Base-by-base conservation (phyloP, 2,888 invertebrate species). In the Cerastis leucographa region DNA sequence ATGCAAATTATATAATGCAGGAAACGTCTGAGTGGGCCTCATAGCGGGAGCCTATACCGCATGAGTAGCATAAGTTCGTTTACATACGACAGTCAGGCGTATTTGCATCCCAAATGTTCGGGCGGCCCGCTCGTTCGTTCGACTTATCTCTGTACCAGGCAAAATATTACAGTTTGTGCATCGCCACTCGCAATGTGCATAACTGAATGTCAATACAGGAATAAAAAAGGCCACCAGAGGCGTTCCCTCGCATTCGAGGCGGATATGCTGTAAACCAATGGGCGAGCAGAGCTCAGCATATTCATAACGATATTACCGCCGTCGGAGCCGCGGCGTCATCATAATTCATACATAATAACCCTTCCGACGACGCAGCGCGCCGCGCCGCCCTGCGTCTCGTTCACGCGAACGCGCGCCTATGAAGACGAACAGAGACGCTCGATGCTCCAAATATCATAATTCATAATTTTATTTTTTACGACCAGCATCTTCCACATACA, bases 341-440 rank as follows among this genome's bases (percentile, higher is more conserved):
- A 97, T 97, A 97, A 97, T 95, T 97, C 97, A 97, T 97, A 96
- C 90, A 96, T 96, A 96, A 96, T 96, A 97, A 97, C 97, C 97
- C 97, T 96, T 96, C 95, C 93, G 94, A 94, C 94, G 94, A 86
- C 91, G 91, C 88, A 92, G 92, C 93, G 94, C 94, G 91, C 90
- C 90, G 93, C 93, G 92, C 92, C 93, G 94, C 94, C 94, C 93
- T 94, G 92, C 94, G 90, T 93, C 95, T 95, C 96, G 87, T 93
- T 95, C 95, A 83, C 91, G 86, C 94, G 69, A 91, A 86, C 82
- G 83, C 80, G 56, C 68, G 71, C 85, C 84, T 85, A 89, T 86
- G 83, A 87, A 87, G 95, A 89, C 91, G 78, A 94, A 96, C 91
- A 94, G 96, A 95, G 96, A 96, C 90, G 92, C 91, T 82, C 86